Base-by-base conservation (phyloP, 2,113 vertebrate species). In the Propithecus coquereli region DNA sequence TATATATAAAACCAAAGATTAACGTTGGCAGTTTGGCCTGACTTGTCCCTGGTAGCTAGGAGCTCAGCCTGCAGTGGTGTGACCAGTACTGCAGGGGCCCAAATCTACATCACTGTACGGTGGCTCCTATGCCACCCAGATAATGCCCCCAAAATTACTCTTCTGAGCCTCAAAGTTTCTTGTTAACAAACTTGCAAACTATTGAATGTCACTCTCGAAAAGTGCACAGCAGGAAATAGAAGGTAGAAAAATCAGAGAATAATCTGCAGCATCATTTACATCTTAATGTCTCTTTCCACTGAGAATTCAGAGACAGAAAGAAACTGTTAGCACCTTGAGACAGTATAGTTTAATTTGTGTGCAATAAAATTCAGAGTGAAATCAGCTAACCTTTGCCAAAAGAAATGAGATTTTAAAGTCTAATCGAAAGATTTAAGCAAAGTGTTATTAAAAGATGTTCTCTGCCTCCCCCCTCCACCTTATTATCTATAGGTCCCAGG, bases 401-500 rank as follows among this genome's bases (percentile, higher is more conserved):
- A 94, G 94, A 83, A 81, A 92, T 97, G 87, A 88, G 32, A 43
- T 57, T n/a, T 91, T 76, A 23, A 77, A 57, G 0, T 96, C 63
- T 97, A 90, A 57, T 97, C 80, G 47, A 87, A 96, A 79, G 1
- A 88, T 93, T 85, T 97, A 81, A 90, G 94, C 85, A 83, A 66
- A 25, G 3, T 74, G 17, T 95, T 88, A 37, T 92, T 96, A 90
- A 97, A 96, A 92, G 37, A 52, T 63, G 6, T 20, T 73, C 52
- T 50, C 34, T 5, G 40, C 40, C 40, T 43, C 40, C 40, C 40
- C 40, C 66, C 11, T 30, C 27, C 25, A 25, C 32, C 70, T 63
- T 32, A 47, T 95, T 50, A 37, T 6, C 95, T 97, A 1, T 96
- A 99, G 99, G 97, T 99, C 99, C 65, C 99, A 99, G 97, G 99